Evolutionary conservation across 2,113 vertebrate species (phyloP), one percentile per base, ranked within the genome.

Genomic region (Pachycephala philippinensis): DNA sequence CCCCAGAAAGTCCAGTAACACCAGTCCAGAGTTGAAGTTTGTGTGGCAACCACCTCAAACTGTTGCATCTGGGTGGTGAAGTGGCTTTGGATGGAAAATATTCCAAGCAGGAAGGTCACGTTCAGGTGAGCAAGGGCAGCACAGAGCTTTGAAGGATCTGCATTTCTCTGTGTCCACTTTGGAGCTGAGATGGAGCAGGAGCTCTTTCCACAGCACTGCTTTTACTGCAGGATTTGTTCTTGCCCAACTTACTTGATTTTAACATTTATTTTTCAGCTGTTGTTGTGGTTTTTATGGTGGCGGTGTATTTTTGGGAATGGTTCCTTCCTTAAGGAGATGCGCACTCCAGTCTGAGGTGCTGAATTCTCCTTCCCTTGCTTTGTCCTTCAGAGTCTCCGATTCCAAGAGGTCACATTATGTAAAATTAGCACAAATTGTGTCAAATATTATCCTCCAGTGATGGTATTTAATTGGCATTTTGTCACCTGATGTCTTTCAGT

Each of bases 21-120:
- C 39, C 56, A 80, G 27, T 35, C 44, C 5, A 6, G 19, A 82
- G 28, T 9, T 53, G 59, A 28, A 49, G 37, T 15, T 16, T 75
- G 60, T 39, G 65, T 27, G 63, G 54, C 45, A 40, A 2, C 50
- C n/a, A 28, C 35, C 61, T 44, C 22, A 0, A 27, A 27, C n/a
- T 42, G 18, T 2, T 27, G 6, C 7, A 13, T 28, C 40, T 74
- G 37, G 4, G 26, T 45, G 45, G 11, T 44, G 13, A 35, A 52
- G 23, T 21, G 45, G 5, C 35, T 87, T 70, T 19, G 28, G 1
- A 0, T 15, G 50, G 86, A 33, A 93, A 45, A 52, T 14, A 63
- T 8, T 78, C 56, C 26, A 6, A 2, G 30, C 33, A 37, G 71
- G 64, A 74, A 54, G 11, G 33, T 59, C 27, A 0, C 0, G 0